Percentiles rank a stretch among this genome's conserved stretches.
Conservation (phyloP, 2,888 invertebrate genomes). For the Crioceris asparagi region DNA sequence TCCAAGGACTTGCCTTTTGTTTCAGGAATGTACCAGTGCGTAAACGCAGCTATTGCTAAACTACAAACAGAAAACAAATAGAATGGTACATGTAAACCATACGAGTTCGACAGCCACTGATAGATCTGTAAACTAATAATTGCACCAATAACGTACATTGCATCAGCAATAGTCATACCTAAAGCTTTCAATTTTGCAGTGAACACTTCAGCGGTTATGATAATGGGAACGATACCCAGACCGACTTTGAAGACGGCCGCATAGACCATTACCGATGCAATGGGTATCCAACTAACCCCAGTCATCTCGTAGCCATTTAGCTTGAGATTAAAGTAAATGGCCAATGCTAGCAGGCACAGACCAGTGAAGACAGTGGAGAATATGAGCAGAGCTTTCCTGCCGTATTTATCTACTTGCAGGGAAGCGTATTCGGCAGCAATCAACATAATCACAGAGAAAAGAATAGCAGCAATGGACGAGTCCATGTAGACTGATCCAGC, state of each 20-base stretch:
- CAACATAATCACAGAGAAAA: slow-evolving; percentile 34
- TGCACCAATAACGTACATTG: slow-evolving; percentile 31
- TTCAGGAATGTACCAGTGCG: slow-evolving; percentile 44
- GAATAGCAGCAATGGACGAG: slow-evolving; percentile 29
- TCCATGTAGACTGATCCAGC: slow-evolving; percentile 31
- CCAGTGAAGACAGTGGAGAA: slow-evolving; percentile 31
- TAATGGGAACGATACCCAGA: slow-evolving; percentile 35
- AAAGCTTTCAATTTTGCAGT: slow-evolving; percentile 36
- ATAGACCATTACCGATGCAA: slow-evolving; percentile 33
- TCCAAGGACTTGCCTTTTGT: slow-evolving; percentile 58
- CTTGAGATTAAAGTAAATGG: slow-evolving; percentile 34
- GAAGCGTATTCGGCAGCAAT: slow-evolving; percentile 30
- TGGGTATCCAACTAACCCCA: slow-evolving; percentile 32
- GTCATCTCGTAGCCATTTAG: slow-evolving; percentile 24
- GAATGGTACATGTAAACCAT: slow-evolving; percentile 32
- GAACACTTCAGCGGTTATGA: slow-evolving; percentile 35
- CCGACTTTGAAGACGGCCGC: slow-evolving; percentile 34
- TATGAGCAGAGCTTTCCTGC: slow-evolving; percentile 31
- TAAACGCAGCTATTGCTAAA: slow-evolving; percentile 18
- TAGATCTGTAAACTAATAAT: slow-evolving; percentile 30
- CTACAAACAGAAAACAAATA: slow-evolving; percentile 27
- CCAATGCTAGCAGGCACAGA: slow-evolving; percentile 28
- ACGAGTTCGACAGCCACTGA: slow-evolving; percentile 23
- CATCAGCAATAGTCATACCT: slow-evolving; percentile 34
- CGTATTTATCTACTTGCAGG: slow-evolving; percentile 32